Evolutionary conservation across 2,113 vertebrate species (phyloP).

Genomic region (Corydoras maculifer): DNA sequence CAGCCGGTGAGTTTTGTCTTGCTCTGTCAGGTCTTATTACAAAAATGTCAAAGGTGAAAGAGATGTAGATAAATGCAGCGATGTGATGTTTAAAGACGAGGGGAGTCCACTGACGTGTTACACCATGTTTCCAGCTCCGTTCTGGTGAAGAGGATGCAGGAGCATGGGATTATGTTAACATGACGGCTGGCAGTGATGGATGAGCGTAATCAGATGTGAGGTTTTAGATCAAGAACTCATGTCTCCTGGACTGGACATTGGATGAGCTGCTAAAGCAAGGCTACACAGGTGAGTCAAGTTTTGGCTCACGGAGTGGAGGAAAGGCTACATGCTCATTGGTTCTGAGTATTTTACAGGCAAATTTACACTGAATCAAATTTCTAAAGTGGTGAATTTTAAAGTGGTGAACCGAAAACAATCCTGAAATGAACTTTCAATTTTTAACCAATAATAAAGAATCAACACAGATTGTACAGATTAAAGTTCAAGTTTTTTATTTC

Average conservation of each 20-base stretch:
- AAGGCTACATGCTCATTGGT: too few species aligned
- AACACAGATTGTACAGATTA: too few species aligned
- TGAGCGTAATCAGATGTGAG: constrained; percentile 13
- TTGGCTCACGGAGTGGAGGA: not conserved
- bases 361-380: too few species aligned
- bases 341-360: too few species aligned
- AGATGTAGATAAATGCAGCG: not conserved
- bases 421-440: too few species aligned
- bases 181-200: constrained; percentile 29
- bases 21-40: constrained; percentile 19
- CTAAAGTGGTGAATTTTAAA: too few species aligned
- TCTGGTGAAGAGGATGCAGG: not conserved
- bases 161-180: constrained; percentile 3
- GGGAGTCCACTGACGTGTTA: not conserved
- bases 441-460: too few species aligned
- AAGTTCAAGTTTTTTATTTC: too few species aligned
- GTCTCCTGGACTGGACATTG: constrained; percentile 25
- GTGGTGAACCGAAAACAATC: too few species aligned
- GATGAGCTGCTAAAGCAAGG: constrained; percentile 29
- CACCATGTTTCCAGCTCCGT: not conserved
- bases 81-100: not conserved
- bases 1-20: constrained; percentile 9
- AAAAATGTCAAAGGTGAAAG: constrained; percentile 17
- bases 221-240: constrained; percentile 1
- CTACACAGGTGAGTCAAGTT: constrained; percentile 12